Evolutionary conservation across 2,888 invertebrate species (phyloP).

Genomic region (Beris chalybata): DNA sequence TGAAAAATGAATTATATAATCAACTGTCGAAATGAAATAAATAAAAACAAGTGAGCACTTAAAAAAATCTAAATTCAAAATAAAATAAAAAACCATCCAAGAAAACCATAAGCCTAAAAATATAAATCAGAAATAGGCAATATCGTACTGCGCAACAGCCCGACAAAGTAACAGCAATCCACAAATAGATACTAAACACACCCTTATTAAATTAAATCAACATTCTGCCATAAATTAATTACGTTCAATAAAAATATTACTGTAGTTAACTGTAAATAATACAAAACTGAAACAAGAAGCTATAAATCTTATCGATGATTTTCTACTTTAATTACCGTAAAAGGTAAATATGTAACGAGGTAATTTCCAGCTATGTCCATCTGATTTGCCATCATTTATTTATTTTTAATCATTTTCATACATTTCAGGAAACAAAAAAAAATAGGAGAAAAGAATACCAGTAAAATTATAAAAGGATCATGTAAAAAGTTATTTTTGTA

Average conservation of each 20-base stretch:
- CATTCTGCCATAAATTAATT: slow-evolving; percentile 13
- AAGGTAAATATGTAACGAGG: slow-evolving; percentile 44
- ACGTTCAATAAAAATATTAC: too few species aligned
- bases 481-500: slow-evolving; percentile 21
- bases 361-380: slow-evolving; percentile 52
- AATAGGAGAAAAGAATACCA: slow-evolving; percentile 34
- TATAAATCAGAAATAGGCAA: too few species aligned
- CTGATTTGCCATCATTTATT: slow-evolving; percentile 45
- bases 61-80: too few species aligned
- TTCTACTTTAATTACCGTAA: slow-evolving; percentile 42
- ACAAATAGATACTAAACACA: slow-evolving; percentile 10
- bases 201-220: slow-evolving; percentile 2
- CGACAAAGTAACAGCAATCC: too few species aligned
- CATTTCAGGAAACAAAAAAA: slow-evolving; percentile 36
- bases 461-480: slow-evolving; percentile 10
- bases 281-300: slow-evolving; percentile 18
- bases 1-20: too few species aligned
- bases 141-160: too few species aligned
- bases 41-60: too few species aligned
- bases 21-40: too few species aligned
- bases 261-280: slow-evolving; percentile 10
- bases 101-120: too few species aligned
- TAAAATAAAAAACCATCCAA: too few species aligned
- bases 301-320: slow-evolving; percentile 13
- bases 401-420: slow-evolving; percentile 24